Conservation (phyloP, 2,888 invertebrate species). For the Parnassius glacialis region DNA sequence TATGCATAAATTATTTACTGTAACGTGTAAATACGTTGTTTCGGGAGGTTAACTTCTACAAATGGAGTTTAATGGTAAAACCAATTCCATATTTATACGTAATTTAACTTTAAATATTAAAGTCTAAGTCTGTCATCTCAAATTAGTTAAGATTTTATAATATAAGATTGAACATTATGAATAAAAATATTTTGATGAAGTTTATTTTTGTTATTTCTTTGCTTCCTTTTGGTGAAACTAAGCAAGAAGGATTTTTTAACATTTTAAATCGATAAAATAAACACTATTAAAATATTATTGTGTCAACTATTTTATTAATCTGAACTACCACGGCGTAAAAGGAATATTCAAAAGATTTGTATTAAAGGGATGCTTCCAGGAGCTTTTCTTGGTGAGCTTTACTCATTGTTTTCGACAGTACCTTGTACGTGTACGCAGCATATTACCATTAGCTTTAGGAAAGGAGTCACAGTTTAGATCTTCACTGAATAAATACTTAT, state of each 20-base stretch:
- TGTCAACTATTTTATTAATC: too few species aligned
- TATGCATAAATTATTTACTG: not conserved
- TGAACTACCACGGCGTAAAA: too few species aligned
- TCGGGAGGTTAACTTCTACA: not conserved
- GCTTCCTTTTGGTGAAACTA: too few species aligned
- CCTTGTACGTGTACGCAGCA: slow-evolving; percentile 9
- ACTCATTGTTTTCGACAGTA: slow-evolving; percentile 14
- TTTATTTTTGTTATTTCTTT: not conserved
- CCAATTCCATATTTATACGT: not conserved
- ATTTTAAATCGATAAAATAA: not conserved
- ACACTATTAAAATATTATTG: too few species aligned
- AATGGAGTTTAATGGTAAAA: slow-evolving; percentile 20
- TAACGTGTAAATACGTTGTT: slow-evolving; percentile 6
- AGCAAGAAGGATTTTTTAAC: not conserved
- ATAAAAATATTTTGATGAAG: too few species aligned
- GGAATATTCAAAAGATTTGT: too few species aligned
- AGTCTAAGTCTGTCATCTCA: not conserved
- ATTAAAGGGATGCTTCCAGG: too few species aligned
- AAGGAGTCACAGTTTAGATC: slow-evolving; percentile 17
- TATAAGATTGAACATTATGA: not conserved
- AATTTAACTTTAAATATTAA: not conserved
- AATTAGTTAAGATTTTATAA: not conserved
- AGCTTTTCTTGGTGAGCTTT: not conserved
- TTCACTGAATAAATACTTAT: slow-evolving; percentile 15
- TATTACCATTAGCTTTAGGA: slow-evolving; percentile 22